Percentiles rank a stretch among this genome's conserved stretches.
Evolutionary conservation across 2,888 invertebrate species (phyloP).

Genomic region (Nemurella pictetii): DNA sequence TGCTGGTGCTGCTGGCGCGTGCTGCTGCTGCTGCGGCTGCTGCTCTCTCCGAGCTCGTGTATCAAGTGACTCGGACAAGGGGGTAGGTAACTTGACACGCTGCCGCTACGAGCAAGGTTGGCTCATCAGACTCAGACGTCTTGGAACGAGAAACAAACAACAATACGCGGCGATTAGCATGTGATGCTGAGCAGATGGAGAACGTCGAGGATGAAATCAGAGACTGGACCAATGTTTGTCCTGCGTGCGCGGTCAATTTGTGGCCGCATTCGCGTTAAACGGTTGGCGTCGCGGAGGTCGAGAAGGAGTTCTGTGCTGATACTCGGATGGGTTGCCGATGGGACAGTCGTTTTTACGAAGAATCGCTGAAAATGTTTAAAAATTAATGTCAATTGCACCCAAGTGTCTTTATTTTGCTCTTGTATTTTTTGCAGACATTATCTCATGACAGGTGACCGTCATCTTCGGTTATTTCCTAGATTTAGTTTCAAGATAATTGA

Average conservation of each 20-base stretch:
- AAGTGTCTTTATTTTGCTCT: too few species aligned
- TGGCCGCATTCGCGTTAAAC: too few species aligned
- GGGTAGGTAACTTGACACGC: not conserved
- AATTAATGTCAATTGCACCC: too few species aligned
- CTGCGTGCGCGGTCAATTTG: not conserved
- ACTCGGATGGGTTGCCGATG: too few species aligned
- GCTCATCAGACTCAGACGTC: not conserved
- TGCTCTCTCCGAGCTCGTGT: not conserved
- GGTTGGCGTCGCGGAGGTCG: too few species aligned
- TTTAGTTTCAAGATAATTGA: too few species aligned
- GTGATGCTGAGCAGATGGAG: constrained; percentile 12
- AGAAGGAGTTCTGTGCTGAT: too few species aligned
- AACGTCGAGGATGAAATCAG: not conserved
- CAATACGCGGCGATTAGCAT: not conserved
- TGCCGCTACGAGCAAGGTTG: not conserved
- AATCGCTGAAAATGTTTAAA: too few species aligned
- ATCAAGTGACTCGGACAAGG: not conserved
- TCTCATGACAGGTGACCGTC: too few species aligned
- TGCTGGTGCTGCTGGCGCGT: not conserved
- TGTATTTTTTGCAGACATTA: too few species aligned
- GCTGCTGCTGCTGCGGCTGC: not conserved
- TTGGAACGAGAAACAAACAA: not conserved
- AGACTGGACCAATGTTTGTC: not conserved
- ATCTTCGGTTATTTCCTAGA: too few species aligned
- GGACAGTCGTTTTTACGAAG: too few species aligned